Base-by-base conservation (phyloP, 1,140 invertebrate genomes). In the Plutomurus gul region DNA sequence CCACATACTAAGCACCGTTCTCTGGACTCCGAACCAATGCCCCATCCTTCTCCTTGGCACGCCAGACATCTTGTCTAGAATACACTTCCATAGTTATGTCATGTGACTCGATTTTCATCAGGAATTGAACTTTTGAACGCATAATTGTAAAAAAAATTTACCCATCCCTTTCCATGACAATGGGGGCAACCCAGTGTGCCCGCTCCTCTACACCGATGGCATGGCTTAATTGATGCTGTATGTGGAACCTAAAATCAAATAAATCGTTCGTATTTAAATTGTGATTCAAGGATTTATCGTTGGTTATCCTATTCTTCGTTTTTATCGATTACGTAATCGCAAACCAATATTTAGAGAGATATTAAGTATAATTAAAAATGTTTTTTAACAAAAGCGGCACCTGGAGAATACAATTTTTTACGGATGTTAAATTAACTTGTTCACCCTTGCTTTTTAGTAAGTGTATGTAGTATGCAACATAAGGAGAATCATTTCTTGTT, bases 141-240 rank as follows among this genome's bases (percentile, higher is more conserved):
- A 56, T 56, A 71, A 71, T 37, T 37, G 18, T 40, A 82, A 49
- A 79, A 76, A 74, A 47, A 36, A 70, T 81, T 84, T 85, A 90
- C 89, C 85, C 87, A 87, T 77, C 89, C 89, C 79, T 88, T 86
- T 4, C 89, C 89, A 76, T 87, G 84, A 82, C 90, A 91, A 27
- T 87, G 85, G 22, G 84, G 83, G 84, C 90, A 91, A n/a, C 85
- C 84, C 7, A 89, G 84, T 25, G 86, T 86, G 3, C 90, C 90
- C 7, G 85, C 85, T 1, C 88, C 88, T 75, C 76, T 56, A 82
- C 90, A 91, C 6, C 86, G 84, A 84, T 90, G 89, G 84, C 90
- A 91, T 1, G 87, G 85, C 82, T 90, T 90, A 13, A 90, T 86
- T 7, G 87, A 88, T 3, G 89, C 87, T 16, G 90, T 91, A 82